phyloP scores from a whole-genome alignment of 2,888 invertebrate species.

The Tillus elongatus region DNA sequence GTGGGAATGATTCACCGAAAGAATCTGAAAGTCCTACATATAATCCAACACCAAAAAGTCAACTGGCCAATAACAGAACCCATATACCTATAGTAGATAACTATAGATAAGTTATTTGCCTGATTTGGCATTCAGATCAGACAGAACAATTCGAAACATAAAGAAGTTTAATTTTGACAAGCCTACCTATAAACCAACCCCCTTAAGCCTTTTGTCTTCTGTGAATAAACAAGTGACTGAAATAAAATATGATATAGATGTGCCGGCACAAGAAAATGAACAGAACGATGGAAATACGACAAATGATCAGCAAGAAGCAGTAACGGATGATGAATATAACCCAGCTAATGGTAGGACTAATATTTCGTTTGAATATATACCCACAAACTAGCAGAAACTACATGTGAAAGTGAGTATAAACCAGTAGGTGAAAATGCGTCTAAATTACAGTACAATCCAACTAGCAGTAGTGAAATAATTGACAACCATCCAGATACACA shows the following conservation, averaged over 20 bases:
- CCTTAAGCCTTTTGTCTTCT: slow-evolving; percentile 36
- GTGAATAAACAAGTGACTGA: slow-evolving; percentile 23
- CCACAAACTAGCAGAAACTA: too few species aligned
- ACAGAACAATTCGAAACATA: slow-evolving; percentile 34
- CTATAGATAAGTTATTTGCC: slow-evolving; percentile 46
- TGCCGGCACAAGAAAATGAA: slow-evolving; percentile 3
- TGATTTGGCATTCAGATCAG: slow-evolving; percentile 44
- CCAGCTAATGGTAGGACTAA: too few species aligned
- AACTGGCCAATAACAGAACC: slow-evolving; percentile 40
- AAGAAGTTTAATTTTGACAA: slow-evolving; percentile 27
- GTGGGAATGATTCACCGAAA: slow-evolving; percentile 37
- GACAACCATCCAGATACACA: background rate
- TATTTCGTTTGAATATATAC: too few species aligned
- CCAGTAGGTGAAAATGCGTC: slow-evolving; percentile 8
- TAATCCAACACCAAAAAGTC: slow-evolving; percentile 44
- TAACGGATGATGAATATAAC: too few species aligned
- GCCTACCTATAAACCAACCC: slow-evolving; percentile 40
- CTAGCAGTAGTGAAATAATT: slow-evolving; percentile 4
- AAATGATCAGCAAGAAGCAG: too few species aligned
- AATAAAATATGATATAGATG: slow-evolving; percentile 14
- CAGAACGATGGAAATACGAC: background rate
- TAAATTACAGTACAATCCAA: slow-evolving; percentile 15
- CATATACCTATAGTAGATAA: slow-evolving; percentile 45
- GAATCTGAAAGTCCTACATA: slow-evolving; percentile 40
- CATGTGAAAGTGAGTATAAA: slow-evolving; percentile 8